phyloP scores from a whole-genome alignment of 2,888 invertebrate genomes.

The Drosophila merina region DNA sequence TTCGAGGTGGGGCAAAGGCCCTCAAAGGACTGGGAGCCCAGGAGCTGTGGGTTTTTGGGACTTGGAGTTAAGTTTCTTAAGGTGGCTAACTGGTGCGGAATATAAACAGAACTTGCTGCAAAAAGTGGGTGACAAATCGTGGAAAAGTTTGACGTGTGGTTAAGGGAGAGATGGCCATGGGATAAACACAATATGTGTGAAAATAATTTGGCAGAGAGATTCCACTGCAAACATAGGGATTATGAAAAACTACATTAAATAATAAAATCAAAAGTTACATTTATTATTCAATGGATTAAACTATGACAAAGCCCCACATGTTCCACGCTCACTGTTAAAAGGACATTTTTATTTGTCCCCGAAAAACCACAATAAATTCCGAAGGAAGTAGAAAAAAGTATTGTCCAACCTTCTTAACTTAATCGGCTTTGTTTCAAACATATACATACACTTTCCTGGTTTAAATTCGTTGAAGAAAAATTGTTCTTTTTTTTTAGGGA shows the following conservation, averaged over 20 bases:
- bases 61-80: conserved; percentile 11
- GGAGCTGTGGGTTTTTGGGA: conserved; percentile 5
- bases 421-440: conserved; percentile 29
- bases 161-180: neutral
- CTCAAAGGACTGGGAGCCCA: too few relatives aligned
- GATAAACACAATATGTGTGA: conserved; percentile 10
- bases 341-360: neutral
- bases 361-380: conserved; percentile 17
- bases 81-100: conserved; percentile 26
- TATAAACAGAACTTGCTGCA: conserved; percentile 31
- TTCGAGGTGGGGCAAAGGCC: conserved; percentile 23
- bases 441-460: conserved; percentile 6
- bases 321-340: neutral
- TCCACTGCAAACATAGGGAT: neutral
- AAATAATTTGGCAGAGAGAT: conserved; percentile 13
- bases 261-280: neutral
- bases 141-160: conserved; percentile 18
- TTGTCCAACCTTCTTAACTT: conserved; percentile 26
- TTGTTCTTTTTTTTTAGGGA: conserved; percentile 2
- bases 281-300: neutral
- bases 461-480: conserved; percentile 6
- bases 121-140: conserved; percentile 31
- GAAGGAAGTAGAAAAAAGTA: conserved; percentile 3
- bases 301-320: neutral
- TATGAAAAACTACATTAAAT: neutral